Evolutionary conservation across 2,888 invertebrate genomes (phyloP), one percentile per base, ranked within the genome.

Genomic region (Lepidochitona cinerea): DNA sequence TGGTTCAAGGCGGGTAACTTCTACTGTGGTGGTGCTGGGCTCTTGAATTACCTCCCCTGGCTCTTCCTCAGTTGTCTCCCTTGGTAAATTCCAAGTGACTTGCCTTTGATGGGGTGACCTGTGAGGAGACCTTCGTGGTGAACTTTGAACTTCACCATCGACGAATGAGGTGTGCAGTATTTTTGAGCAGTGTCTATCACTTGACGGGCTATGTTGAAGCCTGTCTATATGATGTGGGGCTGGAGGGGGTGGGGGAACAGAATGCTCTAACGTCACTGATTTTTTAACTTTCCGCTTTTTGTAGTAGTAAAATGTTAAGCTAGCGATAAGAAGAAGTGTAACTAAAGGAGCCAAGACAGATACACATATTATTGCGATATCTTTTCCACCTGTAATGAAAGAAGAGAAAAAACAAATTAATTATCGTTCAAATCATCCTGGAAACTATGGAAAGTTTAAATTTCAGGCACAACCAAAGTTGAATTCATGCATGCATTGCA

Each of bases 251-350:
- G 32, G 59, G 12, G 59, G 59, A 29, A 29, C 12, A 14, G 29
- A 23, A 23, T 26, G 7, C 26, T 59, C 29, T 29, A 59, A 29
- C 23, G 59, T 59, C 59, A 59, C 59, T 29, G 59, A 59, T 26
- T 59, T 18, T 59, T 59, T 59, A 23, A 59, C 59, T 59, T 59
- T 59, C 29, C 59, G 5, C 9, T 59, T 59, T 59, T 59, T 59
- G 59, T 59, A 59, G 29, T 29, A 59, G 29, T 59, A 59, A 59
- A 59, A 59, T 59, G 59, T 59, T 32, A 59, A 59, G 26, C 59
- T 59, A 26, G 59, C 59, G 23, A 59, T 59, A 32, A 59, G 5
- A 4, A 26, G 23, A 29, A 29, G 14, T 29, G 29, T 26, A 59
- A 59, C 23, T 1, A 59, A 32, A 59, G 59, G 59, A 4, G 32